phyloP scores from a whole-genome alignment of 2,797 vertebrate species.

The Catostomus latipinnis region DNA sequence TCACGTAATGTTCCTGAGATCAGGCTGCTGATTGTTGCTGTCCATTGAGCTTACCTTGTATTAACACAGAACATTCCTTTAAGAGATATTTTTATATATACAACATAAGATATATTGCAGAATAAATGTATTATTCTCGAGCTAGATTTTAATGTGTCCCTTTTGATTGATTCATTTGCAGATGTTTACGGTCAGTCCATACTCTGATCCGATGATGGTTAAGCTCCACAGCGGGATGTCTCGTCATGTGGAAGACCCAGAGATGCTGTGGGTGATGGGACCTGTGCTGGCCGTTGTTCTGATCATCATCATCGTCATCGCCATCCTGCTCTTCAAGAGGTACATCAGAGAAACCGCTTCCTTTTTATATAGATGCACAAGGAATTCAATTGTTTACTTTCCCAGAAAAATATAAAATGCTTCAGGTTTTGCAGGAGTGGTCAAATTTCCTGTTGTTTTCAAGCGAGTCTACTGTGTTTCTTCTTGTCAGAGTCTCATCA shows the following conservation, averaged over 20 bases:
- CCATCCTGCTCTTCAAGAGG: constrained; percentile 97
- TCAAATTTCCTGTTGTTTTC: constrained; percentile 15
- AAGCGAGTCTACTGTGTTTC: background rate
- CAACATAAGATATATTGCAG: background rate
- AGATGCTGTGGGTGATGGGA: constrained; percentile 99
- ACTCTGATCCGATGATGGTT: constrained; percentile 88
- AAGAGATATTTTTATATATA: background rate
- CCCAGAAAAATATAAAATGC: background rate
- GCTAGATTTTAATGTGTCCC: background rate
- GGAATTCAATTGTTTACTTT: too few species aligned
- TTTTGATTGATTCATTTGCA: constrained; percentile 55
- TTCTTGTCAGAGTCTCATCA: constrained; percentile 23
- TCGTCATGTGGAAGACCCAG: constrained; percentile 88
- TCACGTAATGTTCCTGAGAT: too few species aligned
- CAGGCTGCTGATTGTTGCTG: too few species aligned
- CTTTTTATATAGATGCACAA: background rate
- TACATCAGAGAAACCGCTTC: constrained; percentile 53
- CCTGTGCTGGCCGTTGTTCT: constrained; percentile 94
- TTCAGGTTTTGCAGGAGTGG: background rate
- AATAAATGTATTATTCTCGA: too few species aligned
- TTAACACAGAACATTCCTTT: too few species aligned
- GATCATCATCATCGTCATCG: constrained; percentile 95
- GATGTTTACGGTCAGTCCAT: constrained; percentile 90
- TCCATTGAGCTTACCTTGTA: too few species aligned
- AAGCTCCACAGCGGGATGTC: constrained; percentile 78